Base-by-base conservation (phyloP, 1,140 invertebrate genomes). In the Araneus ventricosus region DNA sequence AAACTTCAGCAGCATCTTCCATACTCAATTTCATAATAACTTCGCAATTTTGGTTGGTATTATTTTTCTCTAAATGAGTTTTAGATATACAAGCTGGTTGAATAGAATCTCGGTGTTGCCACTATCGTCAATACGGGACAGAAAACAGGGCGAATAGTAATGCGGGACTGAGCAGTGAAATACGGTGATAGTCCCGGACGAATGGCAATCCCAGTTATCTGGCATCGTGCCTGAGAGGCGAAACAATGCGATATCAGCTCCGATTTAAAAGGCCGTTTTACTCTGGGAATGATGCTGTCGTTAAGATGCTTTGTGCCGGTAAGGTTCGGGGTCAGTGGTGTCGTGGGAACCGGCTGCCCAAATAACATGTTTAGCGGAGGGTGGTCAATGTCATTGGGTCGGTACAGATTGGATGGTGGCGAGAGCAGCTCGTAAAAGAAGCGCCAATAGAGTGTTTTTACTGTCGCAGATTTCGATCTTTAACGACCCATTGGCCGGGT, bases 211-310 rank as follows among this genome's bases (percentile, higher is more conserved):
- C 57, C n/a, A 59, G 57, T 24, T 67, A 67, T 27, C 24, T 67
- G n/a, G 4, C 10, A 14, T n/a, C 24, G 5, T 8, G 41, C 30
- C 63, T 8, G 41, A 34, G 88, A 75, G 61, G 61, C 61, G 2
- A 52, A 52, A 52, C 45, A 52, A 67, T 27, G 61, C n/a, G 34
- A 63, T 52, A 52, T 39, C 34, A 37, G 63, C 30, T 34, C 27
- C 90, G 82, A 92, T 92, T 92, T 92, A 85, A 92, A 67, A 85
- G n/a, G 41, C 90, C 67, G 80, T 92, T 80, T 52, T 92, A 85
- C 80, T 61, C n/a, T 37, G 63, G 79, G 63, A 52, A 92, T 92
- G 70, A 92, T 85, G 90, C 61, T 85, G 90, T 92, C 90, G 80
- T 92, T 85, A 67, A 59, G 79, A 41, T 61, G 22, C 80, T 20